These are phyloP conservation scores for Alectoris magna DNA, from an alignment of 2,797 vertebrate species.

Conservation along the genomic window DNA sequence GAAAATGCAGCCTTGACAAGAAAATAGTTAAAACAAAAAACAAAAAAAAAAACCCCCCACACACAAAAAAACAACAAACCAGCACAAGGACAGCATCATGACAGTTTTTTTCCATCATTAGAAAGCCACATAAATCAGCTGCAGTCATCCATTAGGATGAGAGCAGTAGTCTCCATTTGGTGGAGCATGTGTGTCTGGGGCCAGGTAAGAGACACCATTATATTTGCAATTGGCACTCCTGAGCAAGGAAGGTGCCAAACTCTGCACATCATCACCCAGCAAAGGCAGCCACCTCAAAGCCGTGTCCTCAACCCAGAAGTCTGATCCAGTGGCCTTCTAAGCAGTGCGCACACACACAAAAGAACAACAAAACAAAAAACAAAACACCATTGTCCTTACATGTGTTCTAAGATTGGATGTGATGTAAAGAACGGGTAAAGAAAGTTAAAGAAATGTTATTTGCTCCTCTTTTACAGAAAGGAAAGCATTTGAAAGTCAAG, in stretches of 20 bases:
- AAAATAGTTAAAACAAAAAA: conserved; percentile 2
- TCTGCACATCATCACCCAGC: neutral
- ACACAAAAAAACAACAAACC: too few species aligned
- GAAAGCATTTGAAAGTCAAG: neutral
- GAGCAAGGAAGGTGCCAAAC: neutral
- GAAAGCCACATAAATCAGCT: neutral
- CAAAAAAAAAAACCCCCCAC: neutral
- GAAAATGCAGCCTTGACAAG: conserved; percentile 67
- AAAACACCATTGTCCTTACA: neutral
- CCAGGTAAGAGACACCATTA: neutral
- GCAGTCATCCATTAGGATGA: neutral
- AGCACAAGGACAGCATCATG: neutral
- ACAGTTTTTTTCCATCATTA: neutral
- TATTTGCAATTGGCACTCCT: neutral
- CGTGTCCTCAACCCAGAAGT: neutral
- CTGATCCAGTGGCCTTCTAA: neutral
- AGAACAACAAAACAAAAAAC: neutral
- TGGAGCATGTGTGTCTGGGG: neutral
- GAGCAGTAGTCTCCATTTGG: neutral
- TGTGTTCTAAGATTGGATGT: conserved; percentile 3
- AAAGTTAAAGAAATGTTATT: neutral
- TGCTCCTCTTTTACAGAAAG: neutral
- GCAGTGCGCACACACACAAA: fast-evolving
- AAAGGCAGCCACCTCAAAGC: neutral
- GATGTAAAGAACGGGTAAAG: neutral